phyloP scores from a whole-genome alignment of 2,888 invertebrate genomes.

The Baronia brevicornis region DNA sequence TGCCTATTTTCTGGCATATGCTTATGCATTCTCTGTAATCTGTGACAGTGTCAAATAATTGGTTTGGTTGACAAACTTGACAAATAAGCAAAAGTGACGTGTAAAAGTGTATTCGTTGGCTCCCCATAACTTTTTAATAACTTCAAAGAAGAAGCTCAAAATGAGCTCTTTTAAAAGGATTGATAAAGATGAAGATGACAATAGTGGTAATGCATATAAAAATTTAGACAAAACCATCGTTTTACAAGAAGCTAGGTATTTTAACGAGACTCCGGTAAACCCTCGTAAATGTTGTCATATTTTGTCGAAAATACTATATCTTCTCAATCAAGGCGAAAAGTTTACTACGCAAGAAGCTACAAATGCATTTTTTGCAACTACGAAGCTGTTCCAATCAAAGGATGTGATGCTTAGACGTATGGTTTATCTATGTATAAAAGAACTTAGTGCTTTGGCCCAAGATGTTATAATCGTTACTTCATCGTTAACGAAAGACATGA shows the following conservation, averaged over 20 bases:
- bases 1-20: too few species aligned
- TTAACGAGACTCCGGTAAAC: constrained; percentile 98
- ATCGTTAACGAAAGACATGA: constrained; percentile 98
- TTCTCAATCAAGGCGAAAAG: constrained; percentile 96
- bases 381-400: constrained; percentile 97
- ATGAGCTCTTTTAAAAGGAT: constrained; percentile 92
- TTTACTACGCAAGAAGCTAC: constrained; percentile 97
- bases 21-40: too few species aligned
- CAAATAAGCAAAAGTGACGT: constrained; percentile 23
- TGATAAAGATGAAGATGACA: constrained; percentile 97
- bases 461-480: constrained; percentile 99
- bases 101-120: constrained; percentile 63
- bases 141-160: constrained; percentile 54
- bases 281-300: constrained; percentile 97
- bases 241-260: constrained; percentile 96
- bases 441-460: constrained; percentile 94
- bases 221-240: constrained; percentile 97
- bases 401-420: constrained; percentile 95
- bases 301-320: constrained; percentile 95
- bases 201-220: constrained; percentile 91
- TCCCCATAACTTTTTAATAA: constrained; percentile 52
- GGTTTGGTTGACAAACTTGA: constrained; percentile 16
- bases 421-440: constrained; percentile 97
- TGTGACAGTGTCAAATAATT: too few species aligned
- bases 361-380: constrained; percentile 99